Conservation (phyloP, 2,888 invertebrate genomes). For the Serrognathus titanus region DNA sequence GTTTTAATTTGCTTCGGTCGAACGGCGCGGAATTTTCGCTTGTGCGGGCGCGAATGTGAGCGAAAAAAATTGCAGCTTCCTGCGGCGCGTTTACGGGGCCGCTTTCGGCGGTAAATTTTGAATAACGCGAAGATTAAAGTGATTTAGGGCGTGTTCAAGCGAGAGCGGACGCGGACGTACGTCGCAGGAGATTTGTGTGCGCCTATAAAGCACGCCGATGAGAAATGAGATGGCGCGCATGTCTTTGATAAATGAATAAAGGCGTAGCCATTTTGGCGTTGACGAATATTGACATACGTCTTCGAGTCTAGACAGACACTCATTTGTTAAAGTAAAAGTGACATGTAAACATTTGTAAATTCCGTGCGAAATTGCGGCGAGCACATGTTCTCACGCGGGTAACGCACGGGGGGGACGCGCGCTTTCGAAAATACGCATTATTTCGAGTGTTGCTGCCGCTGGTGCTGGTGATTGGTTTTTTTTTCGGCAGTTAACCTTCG, state of each 20-base stretch:
- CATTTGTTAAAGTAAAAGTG: conserved; percentile 51
- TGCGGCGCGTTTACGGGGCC: no score
- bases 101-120: no score
- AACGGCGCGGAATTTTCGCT: no score
- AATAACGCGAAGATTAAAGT: background rate
- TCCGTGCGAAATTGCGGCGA: conserved; percentile 23
- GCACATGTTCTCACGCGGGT: conserved; percentile 40
- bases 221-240: conserved; percentile 3
- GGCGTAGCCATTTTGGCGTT: conserved; percentile 71
- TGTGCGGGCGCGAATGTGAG: no score
- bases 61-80: no score
- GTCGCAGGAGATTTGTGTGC: background rate
- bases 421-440: conserved; percentile 6
- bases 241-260: conserved; percentile 42
- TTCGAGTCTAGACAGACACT: conserved; percentile 52
- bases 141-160: conserved; percentile 16
- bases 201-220: background rate
- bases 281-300: conserved; percentile 71
- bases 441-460: conserved; percentile 4
- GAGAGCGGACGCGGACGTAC: conserved; percentile 11
- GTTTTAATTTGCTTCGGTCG: no score
- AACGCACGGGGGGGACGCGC: conserved; percentile 10
- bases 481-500: conserved; percentile 14
- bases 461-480: conserved; percentile 29
- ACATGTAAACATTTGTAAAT: conserved; percentile 49